Base-by-base conservation (phyloP, 2,888 invertebrate species). In the Aleiodes alternator region DNA sequence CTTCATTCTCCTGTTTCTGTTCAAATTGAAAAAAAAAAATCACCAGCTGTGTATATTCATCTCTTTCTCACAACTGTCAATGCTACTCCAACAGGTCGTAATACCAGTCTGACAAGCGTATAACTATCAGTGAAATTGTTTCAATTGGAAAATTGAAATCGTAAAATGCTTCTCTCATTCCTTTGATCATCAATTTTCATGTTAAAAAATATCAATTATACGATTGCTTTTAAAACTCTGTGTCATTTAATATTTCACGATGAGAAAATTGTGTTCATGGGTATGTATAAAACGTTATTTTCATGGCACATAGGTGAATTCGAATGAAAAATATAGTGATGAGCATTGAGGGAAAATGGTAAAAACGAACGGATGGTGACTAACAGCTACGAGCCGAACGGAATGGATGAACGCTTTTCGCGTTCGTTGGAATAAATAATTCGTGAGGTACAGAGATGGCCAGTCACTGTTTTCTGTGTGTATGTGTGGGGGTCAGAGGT, bases 371-470 rank as follows among this genome's bases (percentile, higher is more conserved):
- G 68, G 55, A 29, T 66, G 48, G 43, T 43, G 38, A 48, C 59
- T 59, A 34, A 56, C 57, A 51, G 64, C 53, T 31, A 53, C 69
- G 29, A 56, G 50, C 16, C 38, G 61, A 55, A 61, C 61, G 51
- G 50, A 64, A 53, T 38, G 72, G 61, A 59, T 31, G 75, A 57
- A 43, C 59, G 57, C 56, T 43, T 43, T 34, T 9, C 57, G 31
- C 78, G 75, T 79, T 80, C 82, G 78, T 79, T 80, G 84, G 84
- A 84, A 87, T 87, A 87, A 88, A 88, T 87, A 87, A 88, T 88
- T 88, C 83, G 85, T 79, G 79, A 59, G 72, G 73, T 79, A 51
- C 68, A 51, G 51, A 51, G 51, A 34, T 68, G 68, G 11, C 68
- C 51, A 14, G 68, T 64, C 57, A 61, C 23, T 16, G 69, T 43